These are phyloP conservation scores for Hapalemur alaotrensis DNA, from an alignment of 2,797 vertebrate genomes.

Conservation along the genomic window DNA sequence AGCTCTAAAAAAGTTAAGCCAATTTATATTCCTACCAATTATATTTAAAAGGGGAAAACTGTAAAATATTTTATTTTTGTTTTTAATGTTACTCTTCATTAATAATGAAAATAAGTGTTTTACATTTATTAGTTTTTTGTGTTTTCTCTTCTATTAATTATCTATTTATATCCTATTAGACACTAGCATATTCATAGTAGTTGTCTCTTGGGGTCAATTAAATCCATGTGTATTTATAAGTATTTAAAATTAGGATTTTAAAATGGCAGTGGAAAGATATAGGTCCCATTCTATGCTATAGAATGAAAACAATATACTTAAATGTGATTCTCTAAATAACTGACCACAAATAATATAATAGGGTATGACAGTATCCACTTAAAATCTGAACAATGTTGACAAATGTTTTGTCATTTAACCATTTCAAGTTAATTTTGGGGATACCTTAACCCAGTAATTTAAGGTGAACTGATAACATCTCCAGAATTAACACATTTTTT, in stretches of 20 bases:
- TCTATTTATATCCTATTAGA: not conserved
- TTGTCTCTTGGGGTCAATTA: constrained; percentile 1
- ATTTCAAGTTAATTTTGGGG: not conserved
- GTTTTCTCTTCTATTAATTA: not conserved
- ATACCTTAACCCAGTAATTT: not conserved
- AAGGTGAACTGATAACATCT: not conserved
- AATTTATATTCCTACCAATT: not conserved
- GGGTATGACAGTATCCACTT: not conserved
- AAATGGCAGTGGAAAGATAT: not conserved
- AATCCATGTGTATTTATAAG: not conserved
- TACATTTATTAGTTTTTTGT: not conserved
- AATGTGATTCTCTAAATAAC: not conserved
- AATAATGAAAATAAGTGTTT: not conserved
- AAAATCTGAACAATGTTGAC: not conserved
- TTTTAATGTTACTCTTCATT: not conserved
- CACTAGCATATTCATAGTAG: not conserved
- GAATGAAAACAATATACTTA: not conserved
- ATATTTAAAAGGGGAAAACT: not conserved
- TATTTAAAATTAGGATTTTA: constrained; percentile 26
- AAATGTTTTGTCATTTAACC: not conserved
- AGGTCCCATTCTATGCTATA: not conserved
- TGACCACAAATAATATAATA: not conserved
- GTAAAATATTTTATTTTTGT: not conserved
- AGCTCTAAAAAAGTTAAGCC: not conserved
- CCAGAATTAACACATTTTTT: not conserved